phyloP scores from a whole-genome alignment of 2,797 vertebrate species.

The Taenioides sp. region DNA sequence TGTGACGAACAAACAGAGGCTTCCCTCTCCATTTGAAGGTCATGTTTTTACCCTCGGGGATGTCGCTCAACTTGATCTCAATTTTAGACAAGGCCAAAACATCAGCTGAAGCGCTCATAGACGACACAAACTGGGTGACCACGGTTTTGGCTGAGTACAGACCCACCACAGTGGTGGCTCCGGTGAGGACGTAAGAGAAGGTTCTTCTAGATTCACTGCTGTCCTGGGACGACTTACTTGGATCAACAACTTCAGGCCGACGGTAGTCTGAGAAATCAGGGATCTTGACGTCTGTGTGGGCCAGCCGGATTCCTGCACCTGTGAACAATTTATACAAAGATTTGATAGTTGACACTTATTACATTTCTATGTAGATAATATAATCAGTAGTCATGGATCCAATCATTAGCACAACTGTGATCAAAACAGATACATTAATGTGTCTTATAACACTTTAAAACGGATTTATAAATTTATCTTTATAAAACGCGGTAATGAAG shows the following conservation, averaged over 20 bases:
- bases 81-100: conserved; percentile 89
- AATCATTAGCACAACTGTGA: neutral
- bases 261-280: conserved; percentile 90
- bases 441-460: neutral
- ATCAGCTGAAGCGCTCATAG: conserved; percentile 90
- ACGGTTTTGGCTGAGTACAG: conserved; percentile 85
- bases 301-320: conserved; percentile 78
- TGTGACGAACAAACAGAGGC: conserved; percentile 88
- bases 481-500: too few relatives aligned
- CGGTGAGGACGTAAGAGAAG: conserved; percentile 88
- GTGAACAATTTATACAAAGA: neutral
- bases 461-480: too few relatives aligned
- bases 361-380: neutral
- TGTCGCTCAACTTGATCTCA: conserved; percentile 86
- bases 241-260: conserved; percentile 78
- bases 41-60: conserved; percentile 91
- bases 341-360: neutral
- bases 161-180: conserved; percentile 71
- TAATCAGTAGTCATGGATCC: neutral
- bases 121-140: conserved; percentile 86
- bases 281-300: conserved; percentile 84
- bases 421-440: neutral
- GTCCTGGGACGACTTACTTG: conserved; percentile 77
- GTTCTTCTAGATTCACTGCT: conserved; percentile 79
- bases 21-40: conserved; percentile 91